phyloP scores from a whole-genome alignment of 2,888 invertebrate genomes.

The Hylaea fasciaria region DNA sequence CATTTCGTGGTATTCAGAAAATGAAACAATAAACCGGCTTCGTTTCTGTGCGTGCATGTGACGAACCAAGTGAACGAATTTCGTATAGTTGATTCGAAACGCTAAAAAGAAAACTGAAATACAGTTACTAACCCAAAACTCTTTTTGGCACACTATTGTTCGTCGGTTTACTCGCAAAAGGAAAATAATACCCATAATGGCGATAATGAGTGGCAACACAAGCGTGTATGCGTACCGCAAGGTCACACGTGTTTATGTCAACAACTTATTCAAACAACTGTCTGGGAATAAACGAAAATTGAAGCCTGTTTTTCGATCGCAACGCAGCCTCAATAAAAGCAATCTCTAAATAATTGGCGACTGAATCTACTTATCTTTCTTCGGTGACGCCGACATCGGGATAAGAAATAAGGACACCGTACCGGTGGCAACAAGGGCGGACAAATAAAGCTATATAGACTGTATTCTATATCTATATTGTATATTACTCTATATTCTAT shows the following conservation, averaged over 20 bases:
- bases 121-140: background rate
- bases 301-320: slow-evolving; percentile 19
- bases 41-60: too few relatives aligned
- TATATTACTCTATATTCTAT: too few relatives aligned
- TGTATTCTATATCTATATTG: too few relatives aligned
- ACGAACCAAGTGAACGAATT: too few relatives aligned
- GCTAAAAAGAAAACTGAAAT: background rate
- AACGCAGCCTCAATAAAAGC: slow-evolving; percentile 26
- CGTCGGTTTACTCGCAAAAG: too few relatives aligned
- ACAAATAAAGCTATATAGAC: slow-evolving; percentile 57
- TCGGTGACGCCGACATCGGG: slow-evolving; percentile 29
- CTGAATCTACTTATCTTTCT: slow-evolving; percentile 37
- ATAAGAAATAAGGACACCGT: slow-evolving; percentile 25
- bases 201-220: background rate
- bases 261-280: slow-evolving; percentile 11
- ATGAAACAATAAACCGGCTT: too few relatives aligned
- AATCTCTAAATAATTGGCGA: slow-evolving; percentile 40
- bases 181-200: too few relatives aligned
- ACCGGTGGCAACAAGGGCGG: slow-evolving; percentile 48
- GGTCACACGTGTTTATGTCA: slow-evolving; percentile 16
- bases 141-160: too few relatives aligned
- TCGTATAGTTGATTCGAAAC: too few relatives aligned
- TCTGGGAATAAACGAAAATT: slow-evolving; percentile 22
- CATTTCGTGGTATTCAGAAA: too few relatives aligned
- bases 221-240: slow-evolving; percentile 1